Base-by-base conservation (phyloP, 2,797 vertebrate species). In the Oreochromis grahami region DNA sequence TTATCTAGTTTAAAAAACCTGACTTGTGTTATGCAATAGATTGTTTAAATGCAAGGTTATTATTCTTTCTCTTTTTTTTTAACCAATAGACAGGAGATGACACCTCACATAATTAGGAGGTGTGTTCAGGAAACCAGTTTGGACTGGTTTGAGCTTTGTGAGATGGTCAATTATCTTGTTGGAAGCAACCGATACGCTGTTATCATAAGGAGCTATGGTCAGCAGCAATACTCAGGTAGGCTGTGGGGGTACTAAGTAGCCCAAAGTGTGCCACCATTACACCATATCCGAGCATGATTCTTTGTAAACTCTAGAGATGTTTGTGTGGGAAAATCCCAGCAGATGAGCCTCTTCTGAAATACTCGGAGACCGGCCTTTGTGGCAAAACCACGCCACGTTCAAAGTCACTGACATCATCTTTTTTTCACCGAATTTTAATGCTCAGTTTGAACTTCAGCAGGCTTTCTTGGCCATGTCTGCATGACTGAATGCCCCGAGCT, bases 381-480 rank as follows among this genome's bases (percentile, higher is more conserved):
- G 36, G 0, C n/a, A 1, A 68, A 43, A 21, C n/a, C 12, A 4
- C 3, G 1, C 63, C 38, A 70, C 0, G 1, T 43, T 43, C 38
- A 70, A 43, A 70, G 38, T 15, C 5, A 43, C 21, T 17, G 3
- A 43, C 17, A 43, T 43, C 13, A 10, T 24, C 2, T 70, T 26
- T 70, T 41, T 43, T 43, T 34, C 56, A 1, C 38, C 38, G 15
- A 41, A 26, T 43, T 70, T 14, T 70, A 14, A 70, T 70, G 38
- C 38, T 70, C 38, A 26, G 38, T 43, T 7, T 43, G 13, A 70
- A 43, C 65, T 70, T 68, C 36, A 68, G 63, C 13, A 43, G 63
- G 5, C n/a, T 21, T 24, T 24, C n/a, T 68, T 68, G 7, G 12
- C n/a, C 63, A 21, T 65, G 34, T 65, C 34, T 63, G 11, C 34